Percentiles rank a stretch among this genome's conserved stretches.
Evolutionary conservation across 2,797 vertebrate species (phyloP).

Genomic region (Knipowitschia caucasica): DNA sequence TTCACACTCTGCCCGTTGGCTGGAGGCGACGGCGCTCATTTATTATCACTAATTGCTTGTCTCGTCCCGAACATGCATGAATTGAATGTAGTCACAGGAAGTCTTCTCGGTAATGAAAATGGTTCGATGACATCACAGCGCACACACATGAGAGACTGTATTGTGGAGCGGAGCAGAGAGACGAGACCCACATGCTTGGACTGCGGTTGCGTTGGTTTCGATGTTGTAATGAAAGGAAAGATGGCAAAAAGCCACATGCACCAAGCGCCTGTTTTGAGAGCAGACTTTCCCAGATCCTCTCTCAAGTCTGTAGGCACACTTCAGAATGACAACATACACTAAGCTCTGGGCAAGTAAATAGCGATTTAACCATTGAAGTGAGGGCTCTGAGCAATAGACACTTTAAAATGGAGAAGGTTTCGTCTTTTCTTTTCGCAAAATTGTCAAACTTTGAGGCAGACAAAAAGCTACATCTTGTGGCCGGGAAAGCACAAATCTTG

Average conservation of each 20-base stretch:
- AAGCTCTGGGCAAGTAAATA: constrained; percentile 12
- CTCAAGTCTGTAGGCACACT: constrained; percentile 23
- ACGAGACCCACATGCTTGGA: constrained; percentile 47
- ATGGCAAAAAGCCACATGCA: constrained; percentile 55
- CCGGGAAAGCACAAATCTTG: no score
- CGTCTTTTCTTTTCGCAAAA: not conserved
- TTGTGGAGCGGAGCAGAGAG: constrained; percentile 24
- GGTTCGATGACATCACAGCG: constrained; percentile 54
- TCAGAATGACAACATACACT: constrained; percentile 32
- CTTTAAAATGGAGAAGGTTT: not conserved
- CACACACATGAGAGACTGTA: constrained; percentile 26
- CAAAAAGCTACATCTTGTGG: not conserved
- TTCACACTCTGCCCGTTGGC: constrained; percentile 16
- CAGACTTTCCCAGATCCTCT: constrained; percentile 49
- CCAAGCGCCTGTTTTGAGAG: constrained; percentile 49
- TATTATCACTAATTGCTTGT: constrained; percentile 40
- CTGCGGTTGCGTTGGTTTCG: constrained; percentile 56
- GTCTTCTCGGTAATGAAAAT: constrained; percentile 45
- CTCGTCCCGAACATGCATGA: constrained; percentile 27
- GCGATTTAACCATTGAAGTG: not conserved
- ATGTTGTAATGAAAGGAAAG: constrained; percentile 62
- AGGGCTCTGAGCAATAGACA: not conserved
- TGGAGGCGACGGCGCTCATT: constrained; percentile 34
- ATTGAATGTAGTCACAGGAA: constrained; percentile 39
- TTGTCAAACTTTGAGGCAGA: not conserved